Evolutionary conservation across 2,888 invertebrate genomes (phyloP), one percentile per base, ranked within the genome.

Genomic region (Nemapogon koenigi): DNA sequence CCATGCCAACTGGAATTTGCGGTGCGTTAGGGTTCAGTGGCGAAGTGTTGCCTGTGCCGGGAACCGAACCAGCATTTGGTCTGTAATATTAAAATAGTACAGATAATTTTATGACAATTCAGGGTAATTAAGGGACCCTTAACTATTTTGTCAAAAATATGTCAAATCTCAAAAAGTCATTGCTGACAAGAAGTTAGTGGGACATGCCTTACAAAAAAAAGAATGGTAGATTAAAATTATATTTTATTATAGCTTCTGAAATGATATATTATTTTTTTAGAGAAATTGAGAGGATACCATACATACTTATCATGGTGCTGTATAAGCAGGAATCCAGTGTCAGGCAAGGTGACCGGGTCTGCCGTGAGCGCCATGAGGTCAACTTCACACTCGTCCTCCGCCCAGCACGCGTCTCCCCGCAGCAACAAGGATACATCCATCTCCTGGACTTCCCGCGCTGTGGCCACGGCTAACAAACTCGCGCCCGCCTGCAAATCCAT

Each of bases 361-460:
- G 86, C 86, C 41, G 84, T 85, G 35, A 92, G 72, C 57, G 89
- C 91, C 49, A 97, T 82, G 51, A 98, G 89, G 71, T 99, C 98
- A 57, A 97, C 89, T 70, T 98, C 97, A 60, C 95, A 96, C 69
- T 97, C 95, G 69, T 98, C 97, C 71, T 96, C 94, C 41, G 96
- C 83, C 97, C 97, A 98, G 45, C 88, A 88, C 4, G 93, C 91
- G 38, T 94, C 89, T 55, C 94, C 91, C n/a, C 91, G 79, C 29
- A 99, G 78, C 17, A 99, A 78, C 33, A 94, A 78, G 0, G 94
- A 91, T 51, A 99, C 95, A 69, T 98, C 97, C 86, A 99, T 89
- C 78, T 99, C 99, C 60, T 98, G 96, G 8, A 99, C 88, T 70
- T 99, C 99, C 40, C 96, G 87, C 0, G 95, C 93, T 31, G 97